Base-by-base conservation (phyloP, 2,113 vertebrate genomes). In the Daboia siamensis region DNA sequence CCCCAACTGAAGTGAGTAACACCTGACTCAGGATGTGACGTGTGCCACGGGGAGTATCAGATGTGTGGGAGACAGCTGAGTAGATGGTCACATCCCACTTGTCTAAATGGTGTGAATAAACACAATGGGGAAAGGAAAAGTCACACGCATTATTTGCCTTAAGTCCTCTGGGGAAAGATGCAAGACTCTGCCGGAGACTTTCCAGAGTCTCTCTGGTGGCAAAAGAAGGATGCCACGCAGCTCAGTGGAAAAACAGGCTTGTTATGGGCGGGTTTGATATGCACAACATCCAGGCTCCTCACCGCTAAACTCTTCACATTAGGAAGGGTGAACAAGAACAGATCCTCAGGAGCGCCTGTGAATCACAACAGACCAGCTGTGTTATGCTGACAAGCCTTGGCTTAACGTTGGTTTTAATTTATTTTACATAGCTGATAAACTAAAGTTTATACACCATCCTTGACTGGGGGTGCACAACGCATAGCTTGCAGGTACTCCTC, bases 1-100 rank as follows among this genome's bases (percentile, higher is more conserved):
- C 86, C 86, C 24, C 48, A 87, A 33, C 48, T 33, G 80, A 59
- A 46, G 29, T 74, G 91, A 15, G 29, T 24, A 64, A 64, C 21
- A n/a, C 57, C 13, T 91, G 86, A 87, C 85, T 91, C 91, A 91
- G 91, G 57, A 52, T 69, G 23, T 88, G 86, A 69, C 69, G 84
- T 87, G 56, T 21, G 69, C 9, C 48, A 24, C 9, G 4, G 20
- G 57, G 57, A 26, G 59, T 89, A 29, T 52, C 74, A 80, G 74
- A 39, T 90, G 48, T 52, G 46, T n/a, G 74, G 6, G 33, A 44
- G 74, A 80, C 33, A 80, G 74, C 39, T 39, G 74, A 80, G 74
- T 80, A 80, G 74, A 21, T 3, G 21, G 20, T 8, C 15, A 23
- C 56, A 21, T 44, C 10, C 23, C 20, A 15, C 29, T 64, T 13